Evolutionary conservation across 2,113 vertebrate genomes (phyloP).

Genomic region (Brienomyrus brachyistius): DNA sequence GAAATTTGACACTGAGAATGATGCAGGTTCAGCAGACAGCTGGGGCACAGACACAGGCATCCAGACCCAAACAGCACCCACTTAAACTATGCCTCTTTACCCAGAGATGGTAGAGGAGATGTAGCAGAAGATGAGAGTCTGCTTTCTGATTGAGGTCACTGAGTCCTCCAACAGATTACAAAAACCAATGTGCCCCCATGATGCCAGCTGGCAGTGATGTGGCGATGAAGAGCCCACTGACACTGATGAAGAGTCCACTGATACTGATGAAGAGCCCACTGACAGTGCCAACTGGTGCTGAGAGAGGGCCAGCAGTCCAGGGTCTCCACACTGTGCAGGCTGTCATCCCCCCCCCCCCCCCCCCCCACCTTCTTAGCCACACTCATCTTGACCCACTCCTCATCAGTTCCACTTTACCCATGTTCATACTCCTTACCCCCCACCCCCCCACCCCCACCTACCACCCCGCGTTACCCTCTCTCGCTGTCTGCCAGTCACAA

Average conservation of each 20-base stretch:
- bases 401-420: background rate
- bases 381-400: background rate
- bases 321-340: background rate
- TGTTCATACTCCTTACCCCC: background rate
- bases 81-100: background rate
- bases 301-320: background rate
- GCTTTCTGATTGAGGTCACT: background rate
- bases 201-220: background rate
- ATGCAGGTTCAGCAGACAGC: background rate
- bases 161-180: background rate
- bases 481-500: background rate
- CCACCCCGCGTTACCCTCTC: background rate
- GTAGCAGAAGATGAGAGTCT: background rate
- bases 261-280: background rate
- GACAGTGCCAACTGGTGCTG: background rate
- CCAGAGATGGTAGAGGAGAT: background rate
- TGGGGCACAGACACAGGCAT: background rate
- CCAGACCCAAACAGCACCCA: background rate
- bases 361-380: background rate
- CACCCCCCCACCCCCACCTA: background rate
- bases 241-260: too few relatives aligned
- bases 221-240: background rate
- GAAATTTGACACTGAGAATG: background rate
- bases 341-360: too few relatives aligned
- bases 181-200: background rate